Percentiles rank a stretch among this genome's conserved stretches.
phyloP scores from a whole-genome alignment of 1,140 invertebrate genomes.

The Goniozus legneri region DNA sequence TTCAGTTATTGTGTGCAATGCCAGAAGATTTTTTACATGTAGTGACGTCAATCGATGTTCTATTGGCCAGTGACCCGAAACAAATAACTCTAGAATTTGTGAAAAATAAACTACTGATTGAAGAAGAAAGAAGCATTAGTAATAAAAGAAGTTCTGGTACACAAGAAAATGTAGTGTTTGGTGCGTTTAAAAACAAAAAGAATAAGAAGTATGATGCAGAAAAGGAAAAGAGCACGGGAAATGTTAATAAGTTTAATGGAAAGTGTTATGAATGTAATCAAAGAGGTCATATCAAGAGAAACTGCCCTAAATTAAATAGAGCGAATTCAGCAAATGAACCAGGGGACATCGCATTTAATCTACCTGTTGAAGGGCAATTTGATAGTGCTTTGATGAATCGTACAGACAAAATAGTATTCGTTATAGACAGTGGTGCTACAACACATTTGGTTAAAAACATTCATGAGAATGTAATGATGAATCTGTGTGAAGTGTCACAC shows the following conservation, averaged over 20 bases:
- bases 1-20: not conserved
- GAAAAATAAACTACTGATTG: not conserved
- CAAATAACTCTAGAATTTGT: not conserved
- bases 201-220: not conserved
- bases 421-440: not conserved
- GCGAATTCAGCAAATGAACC: not conserved
- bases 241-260: not conserved
- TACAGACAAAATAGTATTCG: not conserved
- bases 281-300: not conserved
- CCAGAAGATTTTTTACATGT: not conserved
- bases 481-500: not conserved
- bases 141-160: not conserved
- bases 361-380: not conserved
- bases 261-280: not conserved
- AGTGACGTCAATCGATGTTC: not conserved
- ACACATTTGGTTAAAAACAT: not conserved
- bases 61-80: not conserved
- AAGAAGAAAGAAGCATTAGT: not conserved
- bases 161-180: not conserved
- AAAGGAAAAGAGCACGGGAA: not conserved
- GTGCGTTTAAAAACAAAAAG: not conserved
- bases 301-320: not conserved
- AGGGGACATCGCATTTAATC: not conserved
- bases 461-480: not conserved
- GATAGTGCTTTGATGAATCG: not conserved